Base-by-base conservation (phyloP, 2,888 invertebrate genomes). In the Panopea generosa region DNA sequence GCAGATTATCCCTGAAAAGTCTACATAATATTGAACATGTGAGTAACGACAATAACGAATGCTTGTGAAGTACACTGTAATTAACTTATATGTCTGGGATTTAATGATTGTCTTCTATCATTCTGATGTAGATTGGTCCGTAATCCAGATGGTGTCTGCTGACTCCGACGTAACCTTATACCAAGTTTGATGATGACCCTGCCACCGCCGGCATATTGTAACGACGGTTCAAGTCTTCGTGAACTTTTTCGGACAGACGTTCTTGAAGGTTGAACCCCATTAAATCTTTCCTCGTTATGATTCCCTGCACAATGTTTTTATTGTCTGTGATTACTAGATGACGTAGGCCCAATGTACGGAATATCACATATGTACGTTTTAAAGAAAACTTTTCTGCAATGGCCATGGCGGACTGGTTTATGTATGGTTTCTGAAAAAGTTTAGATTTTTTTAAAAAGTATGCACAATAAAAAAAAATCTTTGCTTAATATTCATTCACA, bases 241-340 rank as follows among this genome's bases (percentile, higher is more conserved):
- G 18, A 4, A 70, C 72, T 52, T 66, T 80, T 20, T 69, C 61
- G 11, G 86, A 81, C n/a, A 93, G 82, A 69, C 87, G 90, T 69
- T 91, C 91, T 75, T 92, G 92, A 57, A 93, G 86, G 53, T 83
- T 87, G 83, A 91, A 93, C 1, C 93, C 93, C 92, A 93, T 93
- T 40, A 93, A 82, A 84, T 93, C 93, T 70, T 93, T 93, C n/a
- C 93, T 81, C 0, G 93, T 93, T 16, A 93, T 89, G 18, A 93
- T 90, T n/a, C 93, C 93, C 14, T 88, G 84, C 0, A 93, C 92
- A 68, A 88, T 86, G 67, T 93, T 92, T 6, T 79, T 77, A 16
- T 82, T 85, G 72, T 93, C 89, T 2, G 91, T 89, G 1, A 93
- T 91, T 2, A 91, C 88, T 69, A 93, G 81, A 77, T 93, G 93